Base-by-base conservation (phyloP, 2,113 vertebrate genomes). In the Sterrhoptilus dennistouni region DNA sequence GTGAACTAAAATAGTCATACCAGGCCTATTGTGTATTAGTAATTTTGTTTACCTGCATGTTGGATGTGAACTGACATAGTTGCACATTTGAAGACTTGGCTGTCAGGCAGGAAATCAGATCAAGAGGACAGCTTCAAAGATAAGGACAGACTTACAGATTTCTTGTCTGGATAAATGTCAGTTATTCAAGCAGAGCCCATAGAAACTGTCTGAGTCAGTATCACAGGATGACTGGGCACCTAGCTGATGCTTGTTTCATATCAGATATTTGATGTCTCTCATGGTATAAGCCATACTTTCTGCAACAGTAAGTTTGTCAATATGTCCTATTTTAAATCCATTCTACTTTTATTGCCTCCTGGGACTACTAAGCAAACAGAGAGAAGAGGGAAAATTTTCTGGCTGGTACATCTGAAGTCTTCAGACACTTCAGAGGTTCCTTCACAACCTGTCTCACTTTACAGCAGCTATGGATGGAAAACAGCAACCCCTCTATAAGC, bases 371-470 rank as follows among this genome's bases (percentile, higher is more conserved):
- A 96, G 31, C 29, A 93, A 94, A 49, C 64, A 76, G 31, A 90
- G 33, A 90, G 75, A 89, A 56, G 33, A 59, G 44, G 29, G 35
- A 69, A 89, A 70, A 52, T 23, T 75, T 94, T 89, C 74, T 96
- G 74, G 21, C 61, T 76, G 18, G 40, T 89, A 35, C 54, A 60
- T 16, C 29, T 2, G 5, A 97, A 82, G 19, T 29, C 76, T 90
- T 89, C 61, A 82, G 90, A 78, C 45, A 40, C 45, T 88, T 83
- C 61, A 94, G 83, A 89, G 86, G 42, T 50, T 94, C 84, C 42
- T 96, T 71, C 61, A 90, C 42, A 93, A 47, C 33, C 82, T 5
- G 25, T 91, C 95, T 95, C 38, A 79, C 50, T 94, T 96, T 93
- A 94, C 88, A 93, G 53, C 78, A 94, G 49, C 72, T 83, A 76